Base-by-base conservation (phyloP, 2,797 vertebrate genomes). In the Sternarchorhynchus goeldii region DNA sequence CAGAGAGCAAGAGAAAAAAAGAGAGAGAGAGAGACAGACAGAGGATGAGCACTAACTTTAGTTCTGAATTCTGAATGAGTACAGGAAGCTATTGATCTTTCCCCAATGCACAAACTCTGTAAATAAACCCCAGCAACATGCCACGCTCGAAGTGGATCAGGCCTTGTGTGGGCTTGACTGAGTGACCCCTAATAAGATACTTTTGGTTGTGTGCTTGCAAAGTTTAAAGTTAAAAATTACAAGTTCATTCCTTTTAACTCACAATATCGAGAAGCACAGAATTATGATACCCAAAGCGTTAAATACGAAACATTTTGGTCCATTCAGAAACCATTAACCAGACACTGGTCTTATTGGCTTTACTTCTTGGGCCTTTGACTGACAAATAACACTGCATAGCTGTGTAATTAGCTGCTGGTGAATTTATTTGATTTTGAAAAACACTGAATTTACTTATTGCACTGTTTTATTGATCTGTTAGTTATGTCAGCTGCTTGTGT, bases 51-150 rank as follows among this genome's bases (percentile, higher is more conserved):
- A 63, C 32, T 53, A 75, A 65, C 71, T 73, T 75, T 64, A 81
- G 18, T 50, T 73, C 81, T 80, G 60, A 29, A 57, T 34, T 67
- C 29, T 56, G 58, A 67, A 39, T 68, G 63, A 62, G 72, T 68
- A 57, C 60, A 81, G 65, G 16, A 56, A 69, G 73, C 66, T 58
- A 84, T 84, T 74, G 59, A 79, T 69, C 76, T 53, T 41, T 82
- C 81, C 71, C 55, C 78, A 83, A 71, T 82, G 81, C 82, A 86
- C 85, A 34, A 79, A 77, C 75, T 63, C 8, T 81, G 67, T 82
- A 83, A 84, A 87, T 86, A 36, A 79, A 72, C 77, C 57, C 2
- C 77, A 34, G 2, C 12, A 72, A 83, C 87, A 86, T 79, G 58
- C 80, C 78, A 85, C 34, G 50, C 63, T 68, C 77, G 76, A 84